A percentile compares a stretch with the other conserved stretches of the same genome.
Evolutionary conservation across 2,113 vertebrate species (phyloP).

Genomic region (Columba livia): DNA sequence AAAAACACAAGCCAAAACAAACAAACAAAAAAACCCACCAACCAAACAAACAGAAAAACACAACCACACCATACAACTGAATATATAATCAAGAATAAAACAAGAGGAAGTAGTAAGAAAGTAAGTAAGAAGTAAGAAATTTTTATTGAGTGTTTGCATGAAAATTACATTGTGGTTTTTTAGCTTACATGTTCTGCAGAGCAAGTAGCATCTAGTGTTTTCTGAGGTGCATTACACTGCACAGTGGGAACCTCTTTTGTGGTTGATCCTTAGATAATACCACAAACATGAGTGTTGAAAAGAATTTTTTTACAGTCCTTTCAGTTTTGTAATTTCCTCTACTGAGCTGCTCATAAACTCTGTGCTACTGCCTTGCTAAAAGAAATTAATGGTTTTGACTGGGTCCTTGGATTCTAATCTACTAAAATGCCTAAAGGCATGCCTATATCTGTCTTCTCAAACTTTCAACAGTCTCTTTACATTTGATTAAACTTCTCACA

Average conservation of each 20-base stretch:
- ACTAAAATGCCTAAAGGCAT: background rate
- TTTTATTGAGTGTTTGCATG: background rate
- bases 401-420: background rate
- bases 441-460: background rate
- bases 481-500: background rate
- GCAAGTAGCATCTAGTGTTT: background rate
- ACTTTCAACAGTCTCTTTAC: background rate
- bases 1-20: background rate
- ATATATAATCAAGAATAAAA: background rate
- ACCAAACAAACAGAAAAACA: no score
- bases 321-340: background rate
- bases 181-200: background rate
- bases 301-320: background rate
- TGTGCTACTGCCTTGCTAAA: background rate
- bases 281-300: background rate
- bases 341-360: background rate
- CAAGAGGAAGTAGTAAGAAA: background rate
- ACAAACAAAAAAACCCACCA: no score
- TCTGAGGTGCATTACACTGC: background rate
- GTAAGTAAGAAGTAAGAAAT: no score
- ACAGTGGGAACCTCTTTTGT: background rate
- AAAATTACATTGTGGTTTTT: background rate
- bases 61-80: background rate
- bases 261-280: background rate
- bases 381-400: background rate